phyloP scores from a whole-genome alignment of 2,888 invertebrate genomes.

The Nomada lathburiana region DNA sequence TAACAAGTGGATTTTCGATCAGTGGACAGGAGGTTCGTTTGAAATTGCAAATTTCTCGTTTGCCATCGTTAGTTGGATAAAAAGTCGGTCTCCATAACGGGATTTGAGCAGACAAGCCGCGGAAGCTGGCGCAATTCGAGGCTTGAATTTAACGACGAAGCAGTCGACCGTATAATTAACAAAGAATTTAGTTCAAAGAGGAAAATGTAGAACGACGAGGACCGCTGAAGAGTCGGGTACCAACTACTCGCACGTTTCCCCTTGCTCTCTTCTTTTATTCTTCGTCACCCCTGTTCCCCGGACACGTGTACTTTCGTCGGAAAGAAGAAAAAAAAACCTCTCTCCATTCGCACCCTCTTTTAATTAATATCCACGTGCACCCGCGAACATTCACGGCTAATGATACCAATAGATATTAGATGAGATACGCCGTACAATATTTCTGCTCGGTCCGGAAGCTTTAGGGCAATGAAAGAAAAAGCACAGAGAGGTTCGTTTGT shows the following conservation, averaged over 20 bases:
- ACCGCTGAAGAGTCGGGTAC: conserved; percentile 50
- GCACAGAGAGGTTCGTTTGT: too few relatives aligned
- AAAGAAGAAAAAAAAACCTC: not conserved
- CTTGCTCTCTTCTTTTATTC: conserved; percentile 44
- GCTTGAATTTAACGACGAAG: conserved; percentile 72
- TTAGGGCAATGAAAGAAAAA: not conserved
- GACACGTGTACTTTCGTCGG: conserved; percentile 34
- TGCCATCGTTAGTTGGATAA: conserved; percentile 22
- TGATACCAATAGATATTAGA: conserved; percentile 16
- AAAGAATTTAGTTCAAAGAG: conserved; percentile 70
- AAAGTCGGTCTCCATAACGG: conserved; percentile 34
- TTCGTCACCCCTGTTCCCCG: conserved; percentile 21
- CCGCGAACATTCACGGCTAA: conserved; percentile 31
- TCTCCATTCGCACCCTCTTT: conserved; percentile 28
- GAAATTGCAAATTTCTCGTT: conserved; percentile 34
- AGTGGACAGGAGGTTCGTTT: not conserved
- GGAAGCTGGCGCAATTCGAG: conserved; percentile 57
- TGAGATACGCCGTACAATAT: not conserved
- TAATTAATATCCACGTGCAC: conserved; percentile 37
- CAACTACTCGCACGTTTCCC: conserved; percentile 53
- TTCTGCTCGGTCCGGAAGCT: not conserved
- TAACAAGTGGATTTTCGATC: conserved; percentile 3
- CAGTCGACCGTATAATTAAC: conserved; percentile 77
- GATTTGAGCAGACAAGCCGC: conserved; percentile 36
- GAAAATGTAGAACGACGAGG: conserved; percentile 57